Evolutionary conservation across 1,140 invertebrate genomes (phyloP).

Genomic region (Asobara japonica): DNA sequence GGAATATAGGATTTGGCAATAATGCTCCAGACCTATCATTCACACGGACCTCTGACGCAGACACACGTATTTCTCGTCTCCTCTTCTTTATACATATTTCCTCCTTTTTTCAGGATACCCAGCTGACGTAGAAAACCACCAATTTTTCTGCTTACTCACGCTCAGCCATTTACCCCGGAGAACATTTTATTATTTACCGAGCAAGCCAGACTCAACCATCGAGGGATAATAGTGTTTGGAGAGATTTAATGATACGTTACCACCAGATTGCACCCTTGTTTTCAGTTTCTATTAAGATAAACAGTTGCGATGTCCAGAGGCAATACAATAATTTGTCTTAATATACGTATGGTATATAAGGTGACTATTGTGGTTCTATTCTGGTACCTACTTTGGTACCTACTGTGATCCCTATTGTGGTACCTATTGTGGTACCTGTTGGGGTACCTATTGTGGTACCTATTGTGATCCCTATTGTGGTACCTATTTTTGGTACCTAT

Average conservation of each 20-base stretch:
- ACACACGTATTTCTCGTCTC: not conserved
- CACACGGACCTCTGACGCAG: not conserved
- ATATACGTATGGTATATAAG: too few species aligned
- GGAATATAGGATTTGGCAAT: not conserved
- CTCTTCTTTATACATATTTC: not conserved
- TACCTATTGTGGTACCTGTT: too few species aligned
- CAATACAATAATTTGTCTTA: too few species aligned
- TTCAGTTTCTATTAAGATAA: too few species aligned
- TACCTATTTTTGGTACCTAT: too few species aligned
- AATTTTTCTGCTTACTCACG: slow-evolving; percentile 39
- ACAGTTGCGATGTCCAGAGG: too few species aligned
- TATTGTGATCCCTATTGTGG: too few species aligned
- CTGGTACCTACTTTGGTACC: too few species aligned
- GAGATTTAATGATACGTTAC: not conserved
- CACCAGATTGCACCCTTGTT: too few species aligned
- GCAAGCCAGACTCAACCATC: slow-evolving; percentile 6
- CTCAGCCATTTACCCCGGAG: slow-evolving; percentile 33
- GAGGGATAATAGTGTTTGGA: slow-evolving; percentile 21
- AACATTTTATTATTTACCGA: slow-evolving; percentile 46
- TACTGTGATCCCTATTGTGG: too few species aligned
- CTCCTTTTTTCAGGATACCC: slow-evolving; percentile 10
- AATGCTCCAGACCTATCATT: not conserved
- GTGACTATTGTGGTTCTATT: too few species aligned
- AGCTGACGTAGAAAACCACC: slow-evolving; percentile 39
- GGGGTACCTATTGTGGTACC: too few species aligned